phyloP scores from a whole-genome alignment of 1,140 invertebrate genomes.

The Monomorium pharaonis region DNA sequence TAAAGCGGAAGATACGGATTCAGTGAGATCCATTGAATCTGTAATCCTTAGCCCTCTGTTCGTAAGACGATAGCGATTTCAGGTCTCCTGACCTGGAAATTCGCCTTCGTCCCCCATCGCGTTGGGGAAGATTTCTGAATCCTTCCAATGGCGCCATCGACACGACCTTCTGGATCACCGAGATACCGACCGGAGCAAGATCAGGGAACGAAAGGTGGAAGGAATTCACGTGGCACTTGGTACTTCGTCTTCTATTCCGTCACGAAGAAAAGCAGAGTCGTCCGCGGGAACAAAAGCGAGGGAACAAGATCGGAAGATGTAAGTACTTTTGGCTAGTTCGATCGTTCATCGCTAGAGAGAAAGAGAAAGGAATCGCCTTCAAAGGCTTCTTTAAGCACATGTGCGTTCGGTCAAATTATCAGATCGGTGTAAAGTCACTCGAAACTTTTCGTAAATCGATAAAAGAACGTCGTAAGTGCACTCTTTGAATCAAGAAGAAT shows the following conservation, averaged over 20 bases:
- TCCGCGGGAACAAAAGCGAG: constrained; percentile 59
- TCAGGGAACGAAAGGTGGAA: background rate
- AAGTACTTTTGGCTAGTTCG: constrained; percentile 56
- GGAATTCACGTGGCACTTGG: constrained; percentile 57
- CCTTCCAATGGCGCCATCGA: constrained; percentile 45
- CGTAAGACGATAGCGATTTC: constrained; percentile 71
- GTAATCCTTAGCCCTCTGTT: constrained; percentile 64
- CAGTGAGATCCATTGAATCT: constrained; percentile 66
- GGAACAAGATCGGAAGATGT: constrained; percentile 30
- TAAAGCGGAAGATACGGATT: constrained; percentile 59
- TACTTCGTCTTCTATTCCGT: constrained; percentile 56
- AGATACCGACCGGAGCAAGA: background rate
- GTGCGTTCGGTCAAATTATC: constrained; percentile 21
- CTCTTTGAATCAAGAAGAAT: background rate
- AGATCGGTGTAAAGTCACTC: constrained; percentile 1
- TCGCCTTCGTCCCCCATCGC: constrained; percentile 21
- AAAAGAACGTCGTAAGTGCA: background rate
- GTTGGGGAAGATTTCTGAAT: constrained; percentile 43
- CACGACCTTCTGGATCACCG: constrained; percentile 18
- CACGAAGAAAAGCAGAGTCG: constrained; percentile 51
- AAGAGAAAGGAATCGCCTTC: constrained; percentile 2
- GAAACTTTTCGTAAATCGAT: constrained; percentile 13
- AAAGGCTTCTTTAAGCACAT: background rate
- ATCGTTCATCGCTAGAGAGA: background rate
- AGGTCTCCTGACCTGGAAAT: constrained; percentile 70